Evolutionary conservation across 2,113 vertebrate genomes (phyloP).

Genomic region (Psammodynastes pulverulentus): DNA sequence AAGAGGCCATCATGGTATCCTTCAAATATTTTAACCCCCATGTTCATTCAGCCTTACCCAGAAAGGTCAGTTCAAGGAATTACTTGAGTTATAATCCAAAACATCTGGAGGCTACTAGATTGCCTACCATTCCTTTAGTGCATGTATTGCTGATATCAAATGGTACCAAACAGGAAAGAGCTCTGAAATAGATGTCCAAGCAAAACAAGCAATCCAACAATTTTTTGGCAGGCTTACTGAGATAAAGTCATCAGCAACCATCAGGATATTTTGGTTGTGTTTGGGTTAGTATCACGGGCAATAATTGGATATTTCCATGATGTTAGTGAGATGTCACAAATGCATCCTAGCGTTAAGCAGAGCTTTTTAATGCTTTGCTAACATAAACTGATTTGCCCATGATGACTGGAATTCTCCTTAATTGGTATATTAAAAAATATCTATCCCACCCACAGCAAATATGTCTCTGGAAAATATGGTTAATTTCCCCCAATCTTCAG

Average conservation of each 20-base stretch:
- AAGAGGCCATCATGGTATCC: not conserved
- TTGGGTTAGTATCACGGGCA: not conserved
- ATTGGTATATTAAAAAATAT: not conserved
- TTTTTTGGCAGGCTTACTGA: not conserved
- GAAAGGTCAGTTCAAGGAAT: not conserved
- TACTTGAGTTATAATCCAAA: not conserved
- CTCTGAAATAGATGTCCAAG: not conserved
- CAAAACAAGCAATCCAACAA: not conserved
- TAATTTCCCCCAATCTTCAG: not conserved
- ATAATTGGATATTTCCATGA: not conserved
- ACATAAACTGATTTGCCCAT: not conserved
- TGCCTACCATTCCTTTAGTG: not conserved
- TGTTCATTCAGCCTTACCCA: not conserved
- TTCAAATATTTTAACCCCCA: not conserved
- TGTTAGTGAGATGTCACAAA: not conserved
- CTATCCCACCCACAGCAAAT: not conserved
- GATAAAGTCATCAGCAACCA: not conserved
- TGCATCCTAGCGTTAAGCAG: not conserved
- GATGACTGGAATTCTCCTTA: not conserved
- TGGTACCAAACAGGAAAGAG: not conserved
- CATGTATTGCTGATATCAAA: not conserved
- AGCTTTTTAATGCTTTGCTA: not conserved
- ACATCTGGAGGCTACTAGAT: not conserved
- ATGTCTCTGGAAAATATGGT: not conserved
- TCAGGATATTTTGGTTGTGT: not conserved